phyloP scores from a whole-genome alignment of 2,113 vertebrate species.

The Astur gentilis region DNA sequence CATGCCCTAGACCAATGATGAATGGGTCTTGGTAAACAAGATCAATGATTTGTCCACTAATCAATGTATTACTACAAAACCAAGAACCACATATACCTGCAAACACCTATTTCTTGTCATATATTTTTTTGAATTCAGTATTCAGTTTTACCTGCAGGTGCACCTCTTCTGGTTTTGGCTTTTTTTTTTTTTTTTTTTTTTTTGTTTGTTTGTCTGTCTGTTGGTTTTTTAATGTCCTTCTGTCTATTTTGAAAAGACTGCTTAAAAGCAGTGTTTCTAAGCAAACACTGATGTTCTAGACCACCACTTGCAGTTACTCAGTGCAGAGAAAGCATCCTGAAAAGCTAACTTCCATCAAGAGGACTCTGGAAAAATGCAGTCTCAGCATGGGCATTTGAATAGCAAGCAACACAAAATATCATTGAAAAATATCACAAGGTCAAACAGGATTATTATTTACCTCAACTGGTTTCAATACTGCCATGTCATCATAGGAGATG shows the following conservation, averaged over 20 bases:
- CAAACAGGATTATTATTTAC: background rate
- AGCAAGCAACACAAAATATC: background rate
- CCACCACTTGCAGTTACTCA: background rate
- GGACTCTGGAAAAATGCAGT: background rate
- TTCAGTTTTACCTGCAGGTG: background rate
- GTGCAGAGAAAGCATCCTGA: background rate
- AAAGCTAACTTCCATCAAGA: background rate
- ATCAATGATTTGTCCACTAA: background rate
- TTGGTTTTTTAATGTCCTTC: background rate
- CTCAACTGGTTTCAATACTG: background rate
- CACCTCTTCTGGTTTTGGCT: background rate
- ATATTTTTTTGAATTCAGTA: background rate
- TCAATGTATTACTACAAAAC: background rate
- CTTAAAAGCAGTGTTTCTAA: background rate
- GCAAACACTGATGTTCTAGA: background rate
- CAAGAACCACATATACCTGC: background rate
- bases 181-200: background rate
- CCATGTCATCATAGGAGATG: background rate
- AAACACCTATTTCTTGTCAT: background rate
- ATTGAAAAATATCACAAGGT: background rate
- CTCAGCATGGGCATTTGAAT: background rate
- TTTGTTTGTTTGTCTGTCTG: background rate
- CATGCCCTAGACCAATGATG: no score
- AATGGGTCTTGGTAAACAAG: background rate
- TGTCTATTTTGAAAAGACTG: background rate